Evolutionary conservation across 1,140 invertebrate genomes (phyloP).

Genomic region (Copidosoma floridanum): DNA sequence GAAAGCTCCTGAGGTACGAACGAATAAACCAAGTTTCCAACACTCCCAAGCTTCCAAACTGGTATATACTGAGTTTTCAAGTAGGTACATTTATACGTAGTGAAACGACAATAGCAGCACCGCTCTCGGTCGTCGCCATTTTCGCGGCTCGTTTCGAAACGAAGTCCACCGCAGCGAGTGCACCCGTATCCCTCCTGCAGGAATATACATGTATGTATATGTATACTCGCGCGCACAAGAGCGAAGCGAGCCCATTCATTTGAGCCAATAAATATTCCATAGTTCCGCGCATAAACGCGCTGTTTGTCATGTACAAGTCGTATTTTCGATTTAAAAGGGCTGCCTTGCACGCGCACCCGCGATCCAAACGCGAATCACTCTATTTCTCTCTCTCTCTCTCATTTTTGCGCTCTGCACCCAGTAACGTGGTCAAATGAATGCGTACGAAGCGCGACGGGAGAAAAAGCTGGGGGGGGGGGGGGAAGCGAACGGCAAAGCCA

Average conservation of each 20-base stretch:
- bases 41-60: too few species aligned
- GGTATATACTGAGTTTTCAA: too few species aligned
- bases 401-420: too few species aligned
- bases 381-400: neutral
- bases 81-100: too few species aligned
- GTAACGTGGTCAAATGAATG: too few species aligned
- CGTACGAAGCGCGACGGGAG: too few species aligned
- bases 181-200: too few species aligned
- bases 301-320: conserved; percentile 51
- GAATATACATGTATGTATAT: conserved; percentile 28
- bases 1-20: too few species aligned
- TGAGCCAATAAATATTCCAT: conserved; percentile 52
- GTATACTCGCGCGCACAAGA: conserved; percentile 14
- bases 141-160: conserved; percentile 25
- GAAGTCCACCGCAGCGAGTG: neutral
- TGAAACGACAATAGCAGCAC: neutral
- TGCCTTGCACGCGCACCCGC: conserved; percentile 44
- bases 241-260: conserved; percentile 39
- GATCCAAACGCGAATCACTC: conserved; percentile 50
- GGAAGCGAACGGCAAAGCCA: too few species aligned
- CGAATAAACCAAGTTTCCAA: too few species aligned
- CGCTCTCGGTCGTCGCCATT: conserved; percentile 14
- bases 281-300: conserved; percentile 46
- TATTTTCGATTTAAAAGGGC: conserved; percentile 54
- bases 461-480: too few species aligned